Percentiles rank a stretch among this genome's conserved stretches.
Conservation (phyloP, 1,140 invertebrate species). For the Trinorchestia longiramus region DNA sequence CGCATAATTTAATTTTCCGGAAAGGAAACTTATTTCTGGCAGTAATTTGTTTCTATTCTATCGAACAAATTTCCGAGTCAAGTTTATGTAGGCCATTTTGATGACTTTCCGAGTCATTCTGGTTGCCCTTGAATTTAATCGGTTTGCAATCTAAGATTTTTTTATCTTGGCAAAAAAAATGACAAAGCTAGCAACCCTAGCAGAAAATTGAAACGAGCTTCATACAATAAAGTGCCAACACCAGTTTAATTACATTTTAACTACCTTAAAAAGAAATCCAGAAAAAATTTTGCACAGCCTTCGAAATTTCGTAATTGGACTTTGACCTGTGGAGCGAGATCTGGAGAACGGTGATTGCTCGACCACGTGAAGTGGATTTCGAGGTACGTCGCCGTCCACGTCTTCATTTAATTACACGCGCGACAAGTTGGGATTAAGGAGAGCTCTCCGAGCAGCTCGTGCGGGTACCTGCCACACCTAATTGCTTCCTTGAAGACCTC, state of each 20-base stretch:
- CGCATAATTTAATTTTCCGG: too few species aligned
- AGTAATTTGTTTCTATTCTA: too few species aligned
- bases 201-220: too few species aligned
- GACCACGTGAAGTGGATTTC: background rate
- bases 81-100: too few species aligned
- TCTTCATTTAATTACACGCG: background rate
- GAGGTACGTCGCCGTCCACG: background rate
- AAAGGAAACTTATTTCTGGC: too few species aligned
- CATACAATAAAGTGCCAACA: background rate
- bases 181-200: too few species aligned
- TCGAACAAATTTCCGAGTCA: too few species aligned
- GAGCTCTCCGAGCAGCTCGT: background rate
- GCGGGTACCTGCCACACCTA: background rate
- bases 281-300: background rate
- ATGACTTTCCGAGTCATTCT: too few species aligned
- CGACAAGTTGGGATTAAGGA: background rate
- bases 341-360: background rate
- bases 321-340: background rate
- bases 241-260: background rate
- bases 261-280: background rate
- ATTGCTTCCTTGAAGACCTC: background rate
- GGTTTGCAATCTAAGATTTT: too few species aligned
- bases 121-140: too few species aligned
- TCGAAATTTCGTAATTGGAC: background rate
- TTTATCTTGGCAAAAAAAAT: too few species aligned